Base-by-base conservation (phyloP, 2,888 invertebrate species). In the Odontomyia ornata region DNA sequence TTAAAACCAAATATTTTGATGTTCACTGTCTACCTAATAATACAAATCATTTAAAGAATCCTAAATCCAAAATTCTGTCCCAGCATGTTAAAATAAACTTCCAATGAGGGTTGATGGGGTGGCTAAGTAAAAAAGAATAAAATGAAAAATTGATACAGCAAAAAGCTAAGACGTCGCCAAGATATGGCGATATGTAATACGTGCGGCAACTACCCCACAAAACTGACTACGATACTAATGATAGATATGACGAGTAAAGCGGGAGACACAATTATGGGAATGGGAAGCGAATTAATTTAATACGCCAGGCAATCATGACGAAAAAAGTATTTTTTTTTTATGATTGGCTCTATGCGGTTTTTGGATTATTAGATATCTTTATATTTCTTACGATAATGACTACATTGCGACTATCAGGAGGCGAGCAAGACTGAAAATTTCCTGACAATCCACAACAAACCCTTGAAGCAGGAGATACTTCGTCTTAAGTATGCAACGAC, bases 341-440 rank as follows among this genome's bases (percentile, higher is more conserved):
- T 75, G 79, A 79, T 79, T 79, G 77, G 77, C 79, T 79, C 72
- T 36, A 36, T 77, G 77, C 65, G 79, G 77, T 79, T 79, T 65
- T 79, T 75, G 79, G 79, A 79, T 79, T 79, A 79, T 79, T 76
- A 77, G 79, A 77, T 77, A 79, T 75, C 77, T 62, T 69, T 79
- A 79, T 71, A 75, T 77, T 77, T 1, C 47, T 69, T 30, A 79
- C 73, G 76, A 79, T 76, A 79, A 79, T 79, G 79, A 79, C 75
- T 76, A 71, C 15, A 25, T 21, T 2, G 73, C 21, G 73, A 60
- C 60, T 73, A 36, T 60, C 23, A 30, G 57, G 18, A 57, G 57
- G 60, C 36, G 36, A 9, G 36, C 36, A 36, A 5, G 9, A 36
- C 15, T 57, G 15, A 23, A 28, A 30, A 30, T 56, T 28, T 18